Evolutionary conservation across 2,888 invertebrate species (phyloP).

Genomic region (Scaeva pyrastri): DNA sequence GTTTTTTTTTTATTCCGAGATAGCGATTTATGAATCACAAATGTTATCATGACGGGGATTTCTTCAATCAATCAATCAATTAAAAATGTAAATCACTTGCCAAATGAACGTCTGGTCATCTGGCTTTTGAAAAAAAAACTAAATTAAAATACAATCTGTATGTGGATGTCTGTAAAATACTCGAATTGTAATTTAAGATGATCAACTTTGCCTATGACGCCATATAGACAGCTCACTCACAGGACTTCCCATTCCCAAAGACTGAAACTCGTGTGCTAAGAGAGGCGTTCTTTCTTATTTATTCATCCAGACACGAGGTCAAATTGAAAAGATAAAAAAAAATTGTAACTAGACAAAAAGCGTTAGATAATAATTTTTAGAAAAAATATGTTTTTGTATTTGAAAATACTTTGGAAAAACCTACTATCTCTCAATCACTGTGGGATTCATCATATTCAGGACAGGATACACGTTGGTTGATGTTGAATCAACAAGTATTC

Average conservation of each 20-base stretch:
- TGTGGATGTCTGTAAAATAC: too few species aligned
- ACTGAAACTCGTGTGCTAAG: neutral
- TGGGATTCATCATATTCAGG: neutral
- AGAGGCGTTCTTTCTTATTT: neutral
- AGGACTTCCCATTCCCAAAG: neutral
- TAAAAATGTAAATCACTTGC: conserved; percentile 15
- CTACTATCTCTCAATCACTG: neutral
- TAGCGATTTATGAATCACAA: neutral
- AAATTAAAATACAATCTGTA: neutral
- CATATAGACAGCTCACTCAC: neutral
- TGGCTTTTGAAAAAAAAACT: neutral
- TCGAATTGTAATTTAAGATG: too few species aligned
- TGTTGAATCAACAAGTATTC: neutral
- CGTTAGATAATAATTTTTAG: too few species aligned
- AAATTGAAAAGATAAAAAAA: neutral
- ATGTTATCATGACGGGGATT: neutral
- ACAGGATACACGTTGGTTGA: neutral
- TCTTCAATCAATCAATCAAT: too few species aligned
- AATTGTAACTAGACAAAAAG: neutral
- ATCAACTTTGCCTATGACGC: neutral
- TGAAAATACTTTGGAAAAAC: neutral
- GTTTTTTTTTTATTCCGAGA: neutral
- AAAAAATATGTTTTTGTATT: neutral
- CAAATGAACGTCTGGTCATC: neutral
- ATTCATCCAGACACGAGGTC: neutral